phyloP scores from a whole-genome alignment of 2,797 vertebrate species.

The Percopsis omiscomaycus region DNA sequence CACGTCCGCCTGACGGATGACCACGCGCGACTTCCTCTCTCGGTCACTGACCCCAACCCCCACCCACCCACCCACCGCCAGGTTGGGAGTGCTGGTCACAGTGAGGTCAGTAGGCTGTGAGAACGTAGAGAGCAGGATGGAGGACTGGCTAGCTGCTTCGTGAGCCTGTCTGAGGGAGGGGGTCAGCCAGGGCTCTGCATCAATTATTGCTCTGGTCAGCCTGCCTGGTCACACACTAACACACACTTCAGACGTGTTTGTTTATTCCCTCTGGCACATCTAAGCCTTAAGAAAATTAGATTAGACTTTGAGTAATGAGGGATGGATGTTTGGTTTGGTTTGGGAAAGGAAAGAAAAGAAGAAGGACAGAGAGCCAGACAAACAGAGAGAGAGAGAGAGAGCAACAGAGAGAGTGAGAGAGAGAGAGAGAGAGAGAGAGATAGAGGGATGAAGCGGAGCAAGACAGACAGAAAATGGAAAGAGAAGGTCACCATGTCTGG shows the following conservation, averaged over 20 bases:
- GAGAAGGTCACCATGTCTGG: constrained; percentile 2
- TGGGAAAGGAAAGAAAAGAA: constrained; percentile 3
- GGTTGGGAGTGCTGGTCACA: constrained; percentile 40
- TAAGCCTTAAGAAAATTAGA: constrained; percentile 54
- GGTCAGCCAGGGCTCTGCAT: constrained; percentile 53
- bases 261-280: constrained; percentile 51
- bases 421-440: background rate
- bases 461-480: background rate
- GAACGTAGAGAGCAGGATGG: constrained; percentile 64
- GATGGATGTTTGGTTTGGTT: constrained; percentile 41
- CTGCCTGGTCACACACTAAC: constrained; percentile 48
- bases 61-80: background rate
- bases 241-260: background rate
- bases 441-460: background rate
- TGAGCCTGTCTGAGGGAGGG: constrained; percentile 50
- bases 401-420: constrained; percentile 2
- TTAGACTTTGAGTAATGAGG: constrained; percentile 46
- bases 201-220: constrained; percentile 58
- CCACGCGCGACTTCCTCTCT: constrained; percentile 50
- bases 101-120: constrained; percentile 57
- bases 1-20: constrained; percentile 49
- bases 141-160: constrained; percentile 44
- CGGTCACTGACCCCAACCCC: constrained; percentile 60
- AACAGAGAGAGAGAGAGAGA: constrained; percentile 9
- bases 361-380: background rate